These are phyloP conservation scores for Drosophila quasianomalipes DNA, from an alignment of 2,888 invertebrate genomes.

Conservation along the genomic window DNA sequence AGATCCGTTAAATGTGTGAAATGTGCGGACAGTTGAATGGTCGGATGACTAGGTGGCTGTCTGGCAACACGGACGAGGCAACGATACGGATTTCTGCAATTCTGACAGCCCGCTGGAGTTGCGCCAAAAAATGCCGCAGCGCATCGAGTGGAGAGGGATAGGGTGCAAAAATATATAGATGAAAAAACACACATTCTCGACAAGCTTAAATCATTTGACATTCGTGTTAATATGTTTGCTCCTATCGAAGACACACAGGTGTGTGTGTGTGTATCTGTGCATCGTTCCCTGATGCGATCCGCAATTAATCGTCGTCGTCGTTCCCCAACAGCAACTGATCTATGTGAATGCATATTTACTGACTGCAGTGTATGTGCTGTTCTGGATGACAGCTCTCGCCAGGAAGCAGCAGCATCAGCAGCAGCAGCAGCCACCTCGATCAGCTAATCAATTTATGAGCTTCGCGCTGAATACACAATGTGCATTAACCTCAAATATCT, in stretches of 20 bases:
- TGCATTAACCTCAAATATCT: conserved; percentile 1
- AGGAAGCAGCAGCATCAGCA: conserved; percentile 2
- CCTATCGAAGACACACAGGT: not conserved
- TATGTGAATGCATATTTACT: not conserved
- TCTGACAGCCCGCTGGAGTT: conserved; percentile 73
- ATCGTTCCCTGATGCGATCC: conserved; percentile 19
- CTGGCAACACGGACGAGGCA: conserved; percentile 19
- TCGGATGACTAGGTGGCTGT: conserved; percentile 24
- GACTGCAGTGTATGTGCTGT: not conserved
- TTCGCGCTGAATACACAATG: not conserved
- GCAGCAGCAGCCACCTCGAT: not conserved
- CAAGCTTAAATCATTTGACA: conserved; percentile 52
- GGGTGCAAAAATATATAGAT: not conserved
- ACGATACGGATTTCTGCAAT: conserved; percentile 71
- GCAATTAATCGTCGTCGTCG: conserved; percentile 44
- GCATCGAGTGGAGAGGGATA: conserved; percentile 32
- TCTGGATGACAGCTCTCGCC: conserved; percentile 16
- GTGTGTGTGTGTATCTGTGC: not conserved
- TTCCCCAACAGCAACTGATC: not conserved
- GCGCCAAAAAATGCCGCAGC: conserved; percentile 66
- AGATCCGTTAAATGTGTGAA: conserved; percentile 19
- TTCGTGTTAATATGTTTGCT: conserved; percentile 38
- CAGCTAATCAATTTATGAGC: not conserved
- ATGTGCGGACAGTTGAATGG: conserved; percentile 35
- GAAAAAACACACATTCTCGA: not conserved